Evolutionary conservation across 2,888 invertebrate species (phyloP), one percentile per base, ranked within the genome.

Genomic region (Ellobium chinense): DNA sequence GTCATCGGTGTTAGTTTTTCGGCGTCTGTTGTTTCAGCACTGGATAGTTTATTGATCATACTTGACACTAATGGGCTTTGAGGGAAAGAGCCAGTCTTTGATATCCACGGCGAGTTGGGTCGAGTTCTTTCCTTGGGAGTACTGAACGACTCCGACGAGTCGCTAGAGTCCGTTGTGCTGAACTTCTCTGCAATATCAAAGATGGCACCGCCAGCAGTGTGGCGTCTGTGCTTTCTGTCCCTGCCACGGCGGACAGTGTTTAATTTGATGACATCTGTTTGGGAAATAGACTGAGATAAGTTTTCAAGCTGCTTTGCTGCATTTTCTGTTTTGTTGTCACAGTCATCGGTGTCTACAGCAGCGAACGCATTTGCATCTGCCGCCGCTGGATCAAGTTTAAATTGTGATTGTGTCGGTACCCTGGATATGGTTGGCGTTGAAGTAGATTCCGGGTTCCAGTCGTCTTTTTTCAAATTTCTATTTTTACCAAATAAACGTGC

Each of bases 91-190:
- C 73, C 73, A 60, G 73, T 27, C 34, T 39, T 36, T 7, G 73
- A 56, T 5, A 73, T 58, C 73, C 73, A 73, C 1, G 73, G 73
- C 21, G 73, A 73, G 34, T 73, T 73, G 3, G 73, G 60, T 27
- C 73, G 29, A 9, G 73, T 73, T 9, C 36, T 9, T 60, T 73
- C 73, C n/a, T 34, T 73, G 3, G 73, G 73, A 12, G 39, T 69
- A 14, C 29, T 58, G 34, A 58, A 58, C 1, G 73, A 73, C 21
- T 60, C 73, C 3, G 73, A 58, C 3, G 73, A 58, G 36, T 34
- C 69, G 36, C 73, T 73, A 9, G 73, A 73, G 31, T 73, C 73
- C 54, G 73, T 29, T 5, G 21, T 73, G 9, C n/a, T 54, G 29
- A 73, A 73, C 34, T n/a, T 56, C 9, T 73, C 58, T 12, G n/a